These are phyloP conservation scores for Chaetura pelagica DNA, from an alignment of 2,113 vertebrate species.

Conservation along the genomic window DNA sequence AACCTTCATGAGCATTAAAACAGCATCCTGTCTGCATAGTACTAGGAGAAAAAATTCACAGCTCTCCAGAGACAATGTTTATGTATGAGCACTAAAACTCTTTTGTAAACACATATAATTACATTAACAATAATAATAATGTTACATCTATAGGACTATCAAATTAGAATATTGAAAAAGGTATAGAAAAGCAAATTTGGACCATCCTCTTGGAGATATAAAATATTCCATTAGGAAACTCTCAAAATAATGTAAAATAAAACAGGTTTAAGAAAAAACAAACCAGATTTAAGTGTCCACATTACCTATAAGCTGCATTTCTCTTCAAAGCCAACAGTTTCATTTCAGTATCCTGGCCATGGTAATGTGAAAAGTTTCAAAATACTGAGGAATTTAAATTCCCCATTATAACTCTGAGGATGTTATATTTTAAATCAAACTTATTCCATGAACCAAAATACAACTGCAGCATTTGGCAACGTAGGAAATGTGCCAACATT, in stretches of 20 bases:
- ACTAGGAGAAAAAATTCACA: not conserved
- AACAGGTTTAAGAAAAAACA: not conserved
- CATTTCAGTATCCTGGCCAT: not conserved
- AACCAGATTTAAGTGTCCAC: not conserved
- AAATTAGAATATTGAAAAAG: not conserved
- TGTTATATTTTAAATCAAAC: conserved; percentile 6
- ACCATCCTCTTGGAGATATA: not conserved
- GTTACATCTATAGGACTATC: not conserved
- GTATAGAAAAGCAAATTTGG: not conserved
- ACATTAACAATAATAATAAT: not conserved
- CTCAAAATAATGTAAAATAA: not conserved
- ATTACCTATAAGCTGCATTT: not conserved
- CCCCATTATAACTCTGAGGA: not conserved
- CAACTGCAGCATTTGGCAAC: conserved; percentile 37
- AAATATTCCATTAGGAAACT: not conserved
- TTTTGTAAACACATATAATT: not conserved
- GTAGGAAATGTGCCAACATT: conserved; percentile 25
- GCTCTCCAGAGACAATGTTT: not conserved
- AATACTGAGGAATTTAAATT: not conserved
- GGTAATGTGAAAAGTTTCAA: not conserved
- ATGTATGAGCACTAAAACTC: not conserved
- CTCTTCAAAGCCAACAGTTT: not conserved
- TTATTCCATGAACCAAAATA: conserved; percentile 35
- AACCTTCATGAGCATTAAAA: not conserved
- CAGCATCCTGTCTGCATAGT: not conserved